A percentile compares a stretch with the other conserved stretches of the same genome.
These are phyloP conservation scores for Drosophila prosaltans DNA, from an alignment of 1,140 invertebrate genomes.

Conservation along the genomic window DNA sequence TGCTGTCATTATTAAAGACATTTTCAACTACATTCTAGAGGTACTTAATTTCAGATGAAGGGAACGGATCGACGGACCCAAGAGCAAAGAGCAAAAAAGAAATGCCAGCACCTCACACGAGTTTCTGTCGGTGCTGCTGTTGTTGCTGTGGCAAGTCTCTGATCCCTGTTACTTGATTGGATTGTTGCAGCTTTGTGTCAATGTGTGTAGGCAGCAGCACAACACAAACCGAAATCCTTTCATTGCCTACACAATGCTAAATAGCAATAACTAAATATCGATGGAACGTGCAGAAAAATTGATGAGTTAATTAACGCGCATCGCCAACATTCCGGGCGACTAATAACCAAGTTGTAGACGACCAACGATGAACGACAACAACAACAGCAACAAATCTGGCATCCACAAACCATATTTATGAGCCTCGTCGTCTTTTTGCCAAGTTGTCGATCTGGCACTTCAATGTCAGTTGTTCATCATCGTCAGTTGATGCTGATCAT, in stretches of 20 bases:
- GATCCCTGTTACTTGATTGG: constrained; percentile 42
- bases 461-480: constrained; percentile 80
- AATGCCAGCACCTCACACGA: constrained; percentile 51
- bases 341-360: constrained; percentile 81
- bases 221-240: constrained; percentile 55
- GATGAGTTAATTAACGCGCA: constrained; percentile 82
- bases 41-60: constrained; percentile 75
- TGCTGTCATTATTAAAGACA: constrained; percentile 83
- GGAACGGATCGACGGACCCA: constrained; percentile 21
- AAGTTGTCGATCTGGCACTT: constrained; percentile 77
- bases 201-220: constrained; percentile 37
- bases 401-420: constrained; percentile 72
- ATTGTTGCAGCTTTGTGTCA: constrained; percentile 59
- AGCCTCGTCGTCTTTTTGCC: constrained; percentile 53
- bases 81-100: constrained; percentile 13
- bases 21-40: constrained; percentile 82
- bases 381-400: constrained; percentile 6
- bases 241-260: constrained; percentile 48
- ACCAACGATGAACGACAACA: constrained; percentile 58
- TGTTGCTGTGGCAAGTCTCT: not conserved
- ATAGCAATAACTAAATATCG: constrained; percentile 47
- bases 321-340: constrained; percentile 79
- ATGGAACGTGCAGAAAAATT: constrained; percentile 61
- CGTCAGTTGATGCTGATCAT: constrained; percentile 34
- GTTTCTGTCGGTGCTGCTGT: constrained; percentile 1